Evolutionary conservation across 2,888 invertebrate genomes (phyloP), one percentile per base, ranked within the genome.

Genomic region (Folsomia manolachei): DNA sequence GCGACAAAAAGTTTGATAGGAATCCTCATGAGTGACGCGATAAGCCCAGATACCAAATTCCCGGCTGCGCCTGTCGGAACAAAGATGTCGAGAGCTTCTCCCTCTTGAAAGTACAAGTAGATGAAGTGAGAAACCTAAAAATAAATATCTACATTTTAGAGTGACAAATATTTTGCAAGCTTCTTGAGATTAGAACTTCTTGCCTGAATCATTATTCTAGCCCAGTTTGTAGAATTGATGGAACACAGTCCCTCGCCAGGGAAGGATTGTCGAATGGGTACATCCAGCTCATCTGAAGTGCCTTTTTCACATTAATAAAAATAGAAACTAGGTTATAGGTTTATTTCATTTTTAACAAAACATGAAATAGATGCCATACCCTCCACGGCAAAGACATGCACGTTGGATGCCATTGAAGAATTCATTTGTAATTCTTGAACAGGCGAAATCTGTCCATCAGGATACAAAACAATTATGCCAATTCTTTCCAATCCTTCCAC

Each of bases 41-140:
- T 74, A 61, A 82, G 80, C 1, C 84, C 86, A 83, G 85, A 83
- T 39, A 84, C 82, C 0, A 85, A 78, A 80, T 86, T 86, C 21
- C 86, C 86, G 69, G 82, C 83, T 1, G 83, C 86, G 39, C 86
- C 86, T n/a, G 86, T 84, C 1, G 86, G 86, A 1, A 85, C 81
- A 27, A 84, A 83, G 26, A 86, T 81, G 75, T 84, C 82, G 21
- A 85, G 82, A 62, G 82, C 72, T 62, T 70, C 19, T 67, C 71
- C 73, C 27, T 84, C 83, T 81, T 83, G 81, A 56, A 85, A 81
- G 78, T 85, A 85, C 1, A 83, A 81, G 78, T 83, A 85, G 77
- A 85, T 83, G 75, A 82, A 84, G 77, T 85, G 85, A 14, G 83
- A 83, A 61, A 83, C 83, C 81, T 86, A 85, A 26, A 66, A 26